Evolutionary conservation across 2,888 invertebrate genomes (phyloP).

Genomic region (Dynastes maya): DNA sequence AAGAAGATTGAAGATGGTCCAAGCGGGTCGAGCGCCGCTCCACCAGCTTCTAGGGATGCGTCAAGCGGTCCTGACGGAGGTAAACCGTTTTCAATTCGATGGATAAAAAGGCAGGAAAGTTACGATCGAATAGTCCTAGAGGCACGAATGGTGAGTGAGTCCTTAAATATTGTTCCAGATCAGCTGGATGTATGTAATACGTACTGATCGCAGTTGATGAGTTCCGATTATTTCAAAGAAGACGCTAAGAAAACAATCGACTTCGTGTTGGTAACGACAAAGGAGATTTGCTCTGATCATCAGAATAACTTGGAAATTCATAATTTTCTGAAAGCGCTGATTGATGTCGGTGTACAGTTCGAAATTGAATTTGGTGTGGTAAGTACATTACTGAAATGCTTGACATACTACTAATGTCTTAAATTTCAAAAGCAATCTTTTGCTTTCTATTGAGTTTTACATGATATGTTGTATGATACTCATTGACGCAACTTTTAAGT

Average conservation of each 20-base stretch:
- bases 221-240: constrained; percentile 2
- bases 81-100: background rate
- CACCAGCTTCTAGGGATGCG: background rate
- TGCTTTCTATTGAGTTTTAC: too few relatives aligned
- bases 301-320: constrained; percentile 54
- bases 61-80: too few relatives aligned
- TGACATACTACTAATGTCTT: background rate
- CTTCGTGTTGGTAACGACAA: constrained; percentile 60
- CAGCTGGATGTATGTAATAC: too few relatives aligned
- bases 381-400: constrained; percentile 23
- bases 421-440: background rate
- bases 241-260: constrained; percentile 58
- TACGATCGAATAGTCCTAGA: background rate
- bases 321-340: constrained; percentile 60
- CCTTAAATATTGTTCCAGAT: background rate
- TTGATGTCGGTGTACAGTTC: constrained; percentile 62
- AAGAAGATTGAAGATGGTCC: background rate
- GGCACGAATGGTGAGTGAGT: background rate
- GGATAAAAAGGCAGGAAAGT: background rate
- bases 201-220: background rate
- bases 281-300: constrained; percentile 49
- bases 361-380: constrained; percentile 60
- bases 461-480: too few relatives aligned
- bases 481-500: too few relatives aligned
- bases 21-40: too few relatives aligned